Evolutionary conservation across 2,797 vertebrate genomes (phyloP).

Genomic region (Heterohyrax brucei): DNA sequence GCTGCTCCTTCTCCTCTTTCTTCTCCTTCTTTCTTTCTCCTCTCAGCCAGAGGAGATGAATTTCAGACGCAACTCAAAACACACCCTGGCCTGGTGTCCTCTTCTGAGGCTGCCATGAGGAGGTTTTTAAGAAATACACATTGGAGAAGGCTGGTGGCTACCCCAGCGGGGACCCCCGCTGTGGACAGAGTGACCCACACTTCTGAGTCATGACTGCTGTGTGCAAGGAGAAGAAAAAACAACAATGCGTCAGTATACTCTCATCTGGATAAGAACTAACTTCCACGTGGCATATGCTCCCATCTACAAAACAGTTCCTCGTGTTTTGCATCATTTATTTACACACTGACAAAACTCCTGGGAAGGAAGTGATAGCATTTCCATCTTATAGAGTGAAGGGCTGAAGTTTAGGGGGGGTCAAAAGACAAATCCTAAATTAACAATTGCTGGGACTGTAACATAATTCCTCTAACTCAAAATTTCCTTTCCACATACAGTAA

Average conservation of each 20-base stretch:
- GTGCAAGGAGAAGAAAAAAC: constrained; percentile 27
- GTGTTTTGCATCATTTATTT: not conserved
- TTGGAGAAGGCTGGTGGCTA: not conserved
- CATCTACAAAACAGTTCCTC: not conserved
- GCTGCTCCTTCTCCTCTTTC: constrained; percentile 68
- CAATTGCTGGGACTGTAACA: not conserved
- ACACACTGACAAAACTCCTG: no score
- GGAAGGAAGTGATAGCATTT: not conserved
- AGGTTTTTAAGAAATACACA: not conserved
- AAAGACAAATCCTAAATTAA: not conserved
- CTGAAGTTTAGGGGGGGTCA: not conserved
- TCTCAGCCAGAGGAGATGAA: constrained; percentile 43
- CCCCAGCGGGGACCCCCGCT: no score
- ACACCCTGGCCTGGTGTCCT: not conserved
- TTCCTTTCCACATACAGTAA: not conserved
- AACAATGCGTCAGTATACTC: not conserved
- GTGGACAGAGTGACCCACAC: not conserved
- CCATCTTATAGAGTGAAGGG: not conserved
- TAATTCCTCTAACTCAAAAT: not conserved
- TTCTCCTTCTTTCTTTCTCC: constrained; percentile 16
- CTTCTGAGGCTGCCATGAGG: not conserved
- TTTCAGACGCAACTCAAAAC: not conserved
- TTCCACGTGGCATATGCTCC: not conserved
- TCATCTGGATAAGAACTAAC: not conserved
- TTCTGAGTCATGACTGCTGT: not conserved